Evolutionary conservation across 2,888 invertebrate genomes (phyloP).

Genomic region (Fragum sueziense): DNA sequence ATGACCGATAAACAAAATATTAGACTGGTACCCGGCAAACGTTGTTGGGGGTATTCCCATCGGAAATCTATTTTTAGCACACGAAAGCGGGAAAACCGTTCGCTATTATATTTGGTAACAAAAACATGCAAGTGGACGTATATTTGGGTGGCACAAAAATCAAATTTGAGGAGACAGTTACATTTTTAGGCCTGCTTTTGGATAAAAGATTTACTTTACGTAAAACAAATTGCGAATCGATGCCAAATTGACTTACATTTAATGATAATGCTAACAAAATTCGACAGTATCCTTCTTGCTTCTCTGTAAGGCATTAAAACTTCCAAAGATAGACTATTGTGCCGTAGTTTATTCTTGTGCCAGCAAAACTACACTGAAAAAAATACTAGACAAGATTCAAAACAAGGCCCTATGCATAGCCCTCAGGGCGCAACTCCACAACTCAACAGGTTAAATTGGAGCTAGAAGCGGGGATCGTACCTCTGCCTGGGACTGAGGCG

Average conservation of each 20-base stretch:
- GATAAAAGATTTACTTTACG: neutral
- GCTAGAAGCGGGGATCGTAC: constrained; percentile 11
- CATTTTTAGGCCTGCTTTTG: constrained; percentile 18
- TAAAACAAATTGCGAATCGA: neutral
- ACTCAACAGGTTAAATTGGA: neutral
- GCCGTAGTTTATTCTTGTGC: constrained; percentile 14
- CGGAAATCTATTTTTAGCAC: too few relatives aligned
- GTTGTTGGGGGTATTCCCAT: too few relatives aligned
- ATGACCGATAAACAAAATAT: too few relatives aligned
- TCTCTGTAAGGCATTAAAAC: constrained; percentile 18
- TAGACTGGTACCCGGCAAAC: too few relatives aligned
- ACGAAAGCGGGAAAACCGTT: too few relatives aligned
- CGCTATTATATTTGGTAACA: constrained; percentile 14
- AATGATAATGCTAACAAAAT: constrained; percentile 18
- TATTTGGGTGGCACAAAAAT: constrained; percentile 5
- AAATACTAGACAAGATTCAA: neutral
- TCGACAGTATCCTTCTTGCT: constrained; percentile 9
- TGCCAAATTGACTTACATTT: constrained; percentile 18
- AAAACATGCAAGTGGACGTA: constrained; percentile 15
- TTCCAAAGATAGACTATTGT: constrained; percentile 20
- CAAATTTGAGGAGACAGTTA: constrained; percentile 2
- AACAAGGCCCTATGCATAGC: constrained; percentile 13
- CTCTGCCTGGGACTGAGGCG: neutral
- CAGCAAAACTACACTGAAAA: neutral
- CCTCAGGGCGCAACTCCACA: neutral